These are phyloP conservation scores for Argyrosomus regius DNA, from an alignment of 2,797 vertebrate genomes.

Conservation along the genomic window DNA sequence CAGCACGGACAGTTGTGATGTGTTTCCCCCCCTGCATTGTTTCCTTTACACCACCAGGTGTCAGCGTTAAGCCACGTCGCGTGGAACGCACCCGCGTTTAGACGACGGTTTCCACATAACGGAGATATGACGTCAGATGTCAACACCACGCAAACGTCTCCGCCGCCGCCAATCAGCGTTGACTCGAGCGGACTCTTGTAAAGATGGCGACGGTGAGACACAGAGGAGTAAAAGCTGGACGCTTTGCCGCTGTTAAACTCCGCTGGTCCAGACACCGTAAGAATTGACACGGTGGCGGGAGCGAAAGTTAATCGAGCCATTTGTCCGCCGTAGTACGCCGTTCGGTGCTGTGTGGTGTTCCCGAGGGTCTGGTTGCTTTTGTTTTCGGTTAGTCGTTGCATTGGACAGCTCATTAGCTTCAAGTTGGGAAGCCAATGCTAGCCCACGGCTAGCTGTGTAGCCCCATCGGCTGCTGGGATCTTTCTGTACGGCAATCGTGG, in stretches of 20 bases:
- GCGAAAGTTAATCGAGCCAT: slow-evolving; percentile 5
- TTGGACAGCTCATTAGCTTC: slow-evolving; percentile 71
- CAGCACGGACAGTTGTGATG: neutral
- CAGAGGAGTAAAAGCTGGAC: slow-evolving; percentile 62
- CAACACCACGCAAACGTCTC: slow-evolving; percentile 70
- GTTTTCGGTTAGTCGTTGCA: slow-evolving; percentile 52
- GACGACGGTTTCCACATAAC: slow-evolving; percentile 15
- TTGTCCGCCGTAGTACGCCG: neutral
- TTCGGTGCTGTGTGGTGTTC: slow-evolving; percentile 6
- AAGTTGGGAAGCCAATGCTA: slow-evolving; percentile 75
- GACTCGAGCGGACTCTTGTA: slow-evolving; percentile 68
- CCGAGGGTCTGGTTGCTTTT: slow-evolving; percentile 30
- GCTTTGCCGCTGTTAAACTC: slow-evolving; percentile 63
- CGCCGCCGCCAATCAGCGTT: slow-evolving; percentile 74
- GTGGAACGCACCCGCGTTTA: neutral
- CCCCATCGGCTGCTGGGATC: slow-evolving; percentile 54
- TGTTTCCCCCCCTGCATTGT: neutral
- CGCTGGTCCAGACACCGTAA: slow-evolving; percentile 37
- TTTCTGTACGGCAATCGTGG: slow-evolving; percentile 42
- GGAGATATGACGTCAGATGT: slow-evolving; percentile 74
- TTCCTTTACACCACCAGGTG: slow-evolving; percentile 44
- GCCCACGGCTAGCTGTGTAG: slow-evolving; percentile 70
- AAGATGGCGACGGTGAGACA: slow-evolving; percentile 84
- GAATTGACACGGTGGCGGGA: slow-evolving; percentile 37
- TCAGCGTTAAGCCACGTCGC: slow-evolving; percentile 28